phyloP scores from a whole-genome alignment of 2,888 invertebrate genomes.

The Glomeris marginata region DNA sequence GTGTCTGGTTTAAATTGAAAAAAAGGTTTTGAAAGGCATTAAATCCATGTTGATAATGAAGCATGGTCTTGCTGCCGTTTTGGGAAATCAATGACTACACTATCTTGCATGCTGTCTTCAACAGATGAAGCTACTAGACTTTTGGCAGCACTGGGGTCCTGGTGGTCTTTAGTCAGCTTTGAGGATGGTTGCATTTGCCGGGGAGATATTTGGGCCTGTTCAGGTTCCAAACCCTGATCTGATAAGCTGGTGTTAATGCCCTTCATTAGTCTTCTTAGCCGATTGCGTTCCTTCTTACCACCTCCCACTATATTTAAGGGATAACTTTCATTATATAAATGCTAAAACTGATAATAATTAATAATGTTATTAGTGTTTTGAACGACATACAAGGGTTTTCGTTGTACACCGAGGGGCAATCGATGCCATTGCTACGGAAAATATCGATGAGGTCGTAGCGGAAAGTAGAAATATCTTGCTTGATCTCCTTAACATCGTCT shows the following conservation, averaged over 20 bases:
- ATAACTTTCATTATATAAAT: not conserved
- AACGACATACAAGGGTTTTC: not conserved
- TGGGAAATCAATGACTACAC: no score
- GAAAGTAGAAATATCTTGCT: constrained; percentile 91
- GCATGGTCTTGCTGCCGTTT: no score
- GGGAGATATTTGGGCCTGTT: no score
- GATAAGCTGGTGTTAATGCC: constrained; percentile 53
- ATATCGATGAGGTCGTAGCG: constrained; percentile 87
- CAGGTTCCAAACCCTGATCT: no score
- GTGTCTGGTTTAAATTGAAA: no score
- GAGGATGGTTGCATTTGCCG: no score
- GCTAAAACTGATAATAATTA: not conserved
- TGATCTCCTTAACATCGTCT: constrained; percentile 95
- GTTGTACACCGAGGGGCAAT: not conserved
- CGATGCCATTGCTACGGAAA: constrained; percentile 70
- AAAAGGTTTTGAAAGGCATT: no score
- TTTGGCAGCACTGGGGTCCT: no score
- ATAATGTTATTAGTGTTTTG: not conserved
- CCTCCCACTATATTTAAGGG: constrained; percentile 47
- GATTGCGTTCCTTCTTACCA: constrained; percentile 83
- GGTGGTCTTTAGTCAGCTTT: no score
- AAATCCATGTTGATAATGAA: no score
- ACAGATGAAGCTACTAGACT: no score
- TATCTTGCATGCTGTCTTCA: no score
- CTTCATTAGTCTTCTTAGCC: constrained; percentile 82